A percentile compares a stretch with the other conserved stretches of the same genome.
Conservation (phyloP, 2,113 vertebrate species). For the Siphamia tubifer region DNA sequence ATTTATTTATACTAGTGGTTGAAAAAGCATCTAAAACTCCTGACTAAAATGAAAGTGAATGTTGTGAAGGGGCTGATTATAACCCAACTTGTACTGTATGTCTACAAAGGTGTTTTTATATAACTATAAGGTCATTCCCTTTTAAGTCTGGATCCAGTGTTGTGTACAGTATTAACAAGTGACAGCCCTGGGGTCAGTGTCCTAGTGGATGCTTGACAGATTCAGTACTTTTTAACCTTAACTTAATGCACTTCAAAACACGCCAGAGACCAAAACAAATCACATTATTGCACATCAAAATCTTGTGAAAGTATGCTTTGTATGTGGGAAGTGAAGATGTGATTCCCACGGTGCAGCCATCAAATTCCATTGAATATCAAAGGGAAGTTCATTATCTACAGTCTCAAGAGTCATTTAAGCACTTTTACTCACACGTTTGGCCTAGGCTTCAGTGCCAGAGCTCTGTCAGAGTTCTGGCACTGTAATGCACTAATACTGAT, state of each 20-base stretch:
- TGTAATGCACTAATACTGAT: constrained; percentile 36
- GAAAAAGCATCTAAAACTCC: too few relatives aligned
- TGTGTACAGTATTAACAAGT: not conserved
- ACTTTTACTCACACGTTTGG: constrained; percentile 1
- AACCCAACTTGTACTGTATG: not conserved
- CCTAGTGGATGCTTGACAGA: not conserved
- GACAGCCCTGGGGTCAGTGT: constrained; percentile 1
- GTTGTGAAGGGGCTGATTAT: not conserved
- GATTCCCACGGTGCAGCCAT: not conserved
- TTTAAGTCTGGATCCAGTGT: constrained; percentile 5
- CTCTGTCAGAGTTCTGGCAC: constrained; percentile 7
- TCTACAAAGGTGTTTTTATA: constrained; percentile 4
- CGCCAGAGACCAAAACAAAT: not conserved
- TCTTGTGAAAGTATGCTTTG: not conserved
- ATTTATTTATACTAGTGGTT: not conserved
- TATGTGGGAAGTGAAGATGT: not conserved
- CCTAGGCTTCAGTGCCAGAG: not conserved
- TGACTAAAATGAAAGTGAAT: too few relatives aligned
- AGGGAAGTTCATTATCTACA: not conserved
- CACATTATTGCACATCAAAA: not conserved
- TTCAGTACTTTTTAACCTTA: not conserved
- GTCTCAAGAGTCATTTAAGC: not conserved
- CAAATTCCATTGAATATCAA: not conserved
- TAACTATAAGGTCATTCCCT: constrained; percentile 14
- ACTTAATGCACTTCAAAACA: not conserved